A percentile compares a stretch with the other conserved stretches of the same genome.
These are phyloP conservation scores for Catharus bicknelli DNA, from an alignment of 2,113 vertebrate species.

Conservation along the genomic window DNA sequence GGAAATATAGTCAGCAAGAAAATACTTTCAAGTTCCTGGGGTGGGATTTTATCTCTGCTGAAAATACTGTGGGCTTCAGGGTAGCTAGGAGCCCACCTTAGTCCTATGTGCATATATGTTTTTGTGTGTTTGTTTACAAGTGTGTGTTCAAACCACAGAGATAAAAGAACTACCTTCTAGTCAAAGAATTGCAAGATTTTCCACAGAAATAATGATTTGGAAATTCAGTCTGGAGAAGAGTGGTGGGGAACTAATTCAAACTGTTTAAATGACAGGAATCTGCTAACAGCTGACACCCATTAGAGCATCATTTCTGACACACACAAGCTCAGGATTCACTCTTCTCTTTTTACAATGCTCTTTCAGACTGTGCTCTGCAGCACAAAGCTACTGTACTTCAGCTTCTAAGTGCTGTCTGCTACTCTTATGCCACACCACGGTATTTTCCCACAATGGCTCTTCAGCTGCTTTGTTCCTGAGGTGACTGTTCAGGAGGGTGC, in stretches of 20 bases:
- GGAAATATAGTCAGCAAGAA: neutral
- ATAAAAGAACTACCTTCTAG: neutral
- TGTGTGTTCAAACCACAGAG: neutral
- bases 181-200: neutral
- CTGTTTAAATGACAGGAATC: slow-evolving; percentile 10
- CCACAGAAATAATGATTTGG: neutral
- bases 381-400: neutral
- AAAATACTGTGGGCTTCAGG: neutral
- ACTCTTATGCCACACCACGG: neutral
- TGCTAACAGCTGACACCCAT: slow-evolving; percentile 8
- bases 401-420: neutral
- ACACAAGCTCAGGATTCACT: neutral
- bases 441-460: neutral
- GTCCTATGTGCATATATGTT: accelerated
- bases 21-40: neutral
- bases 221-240: neutral
- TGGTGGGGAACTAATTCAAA: neutral
- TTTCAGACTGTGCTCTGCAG: neutral
- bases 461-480: neutral
- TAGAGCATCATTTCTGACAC: slow-evolving; percentile 9
- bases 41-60: neutral
- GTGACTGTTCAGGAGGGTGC: neutral
- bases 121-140: neutral
- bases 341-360: neutral
- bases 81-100: neutral